Evolutionary conservation across 2,797 vertebrate genomes (phyloP).

Genomic region (Anisognathus igniventris): DNA sequence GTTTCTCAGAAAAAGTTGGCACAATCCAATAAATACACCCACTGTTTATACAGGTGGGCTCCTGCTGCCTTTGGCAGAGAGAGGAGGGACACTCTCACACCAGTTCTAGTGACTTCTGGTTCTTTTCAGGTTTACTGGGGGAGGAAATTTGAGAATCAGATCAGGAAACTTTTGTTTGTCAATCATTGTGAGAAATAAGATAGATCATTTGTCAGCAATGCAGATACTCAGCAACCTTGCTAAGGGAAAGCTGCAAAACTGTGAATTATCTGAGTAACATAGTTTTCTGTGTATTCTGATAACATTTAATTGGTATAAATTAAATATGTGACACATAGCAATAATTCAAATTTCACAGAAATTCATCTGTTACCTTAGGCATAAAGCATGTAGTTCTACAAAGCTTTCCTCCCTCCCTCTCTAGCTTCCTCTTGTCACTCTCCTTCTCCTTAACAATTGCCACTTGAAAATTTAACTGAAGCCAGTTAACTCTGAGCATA

Average conservation of each 20-base stretch:
- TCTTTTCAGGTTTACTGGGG: not conserved
- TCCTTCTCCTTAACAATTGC: not conserved
- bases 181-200: not conserved
- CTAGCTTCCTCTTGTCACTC: not conserved
- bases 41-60: constrained; percentile 7
- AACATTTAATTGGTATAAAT: not conserved
- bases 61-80: not conserved
- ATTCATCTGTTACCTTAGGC: not conserved
- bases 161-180: not conserved
- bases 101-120: not conserved
- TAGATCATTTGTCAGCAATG: not conserved
- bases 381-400: not conserved
- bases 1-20: not conserved
- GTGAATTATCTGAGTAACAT: not conserved
- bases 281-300: not conserved
- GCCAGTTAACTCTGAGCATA: not conserved
- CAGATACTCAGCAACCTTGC: not conserved
- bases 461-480: not conserved
- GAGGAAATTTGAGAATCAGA: not conserved
- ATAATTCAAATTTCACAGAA: not conserved
- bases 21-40: not conserved
- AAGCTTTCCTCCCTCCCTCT: not conserved
- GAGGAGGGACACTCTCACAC: not conserved
- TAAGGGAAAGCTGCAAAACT: not conserved
- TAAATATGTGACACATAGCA: not conserved